phyloP scores from a whole-genome alignment of 2,888 invertebrate genomes.

The Loripinus fragilis region DNA sequence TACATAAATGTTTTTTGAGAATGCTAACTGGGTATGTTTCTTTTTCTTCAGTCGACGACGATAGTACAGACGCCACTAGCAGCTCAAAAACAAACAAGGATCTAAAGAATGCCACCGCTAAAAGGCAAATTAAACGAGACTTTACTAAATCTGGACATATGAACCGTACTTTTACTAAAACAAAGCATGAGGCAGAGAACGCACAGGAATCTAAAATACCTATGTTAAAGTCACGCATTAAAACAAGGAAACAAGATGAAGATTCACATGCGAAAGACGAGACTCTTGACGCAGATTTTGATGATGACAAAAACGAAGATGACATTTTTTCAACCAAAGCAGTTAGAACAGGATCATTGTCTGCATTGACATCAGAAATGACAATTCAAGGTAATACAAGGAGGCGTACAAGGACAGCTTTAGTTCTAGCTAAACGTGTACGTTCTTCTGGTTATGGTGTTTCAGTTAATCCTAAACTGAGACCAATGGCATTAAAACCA shows the following conservation, averaged over 20 bases:
- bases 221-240: neutral
- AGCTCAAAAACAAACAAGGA: neutral
- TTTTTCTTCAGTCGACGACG: neutral
- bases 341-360: neutral
- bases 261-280: neutral
- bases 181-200: neutral
- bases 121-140: neutral
- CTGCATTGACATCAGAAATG: conserved; percentile 4
- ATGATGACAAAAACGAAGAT: neutral
- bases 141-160: neutral
- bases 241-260: neutral
- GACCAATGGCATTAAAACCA: conserved; percentile 49
- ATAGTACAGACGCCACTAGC: neutral
- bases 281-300: neutral
- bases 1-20: neutral
- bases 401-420: conserved; percentile 14
- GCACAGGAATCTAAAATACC: conserved; percentile 7
- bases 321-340: neutral
- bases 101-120: neutral
- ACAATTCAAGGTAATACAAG: neutral
- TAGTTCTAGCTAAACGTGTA: conserved; percentile 36
- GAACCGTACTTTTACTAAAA: neutral
- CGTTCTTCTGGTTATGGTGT: conserved; percentile 59
- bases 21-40: conserved; percentile 8
- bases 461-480: conserved; percentile 43